These are phyloP conservation scores for Dynastes tityus DNA, from an alignment of 2,888 invertebrate species.

Conservation along the genomic window DNA sequence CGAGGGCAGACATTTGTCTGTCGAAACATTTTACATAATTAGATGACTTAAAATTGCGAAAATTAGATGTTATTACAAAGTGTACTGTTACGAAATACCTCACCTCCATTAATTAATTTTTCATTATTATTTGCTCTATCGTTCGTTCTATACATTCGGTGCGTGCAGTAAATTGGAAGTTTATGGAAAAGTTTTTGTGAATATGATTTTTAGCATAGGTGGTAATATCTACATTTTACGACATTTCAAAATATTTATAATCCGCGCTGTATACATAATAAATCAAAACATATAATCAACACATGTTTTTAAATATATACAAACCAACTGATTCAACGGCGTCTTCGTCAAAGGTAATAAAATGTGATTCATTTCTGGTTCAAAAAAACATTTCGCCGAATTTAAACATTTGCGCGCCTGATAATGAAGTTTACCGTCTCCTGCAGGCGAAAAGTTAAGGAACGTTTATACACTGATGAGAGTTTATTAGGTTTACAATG, in stretches of 20 bases:
- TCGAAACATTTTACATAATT: too few relatives aligned
- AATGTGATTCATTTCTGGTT: slow-evolving; percentile 36
- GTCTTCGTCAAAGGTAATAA: slow-evolving; percentile 18
- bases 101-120: too few relatives aligned
- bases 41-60: too few relatives aligned
- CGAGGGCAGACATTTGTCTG: too few relatives aligned
- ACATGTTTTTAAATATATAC: slow-evolving; percentile 2
- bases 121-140: too few relatives aligned
- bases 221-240: slow-evolving; percentile 13
- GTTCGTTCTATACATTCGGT: too few relatives aligned
- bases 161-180: too few relatives aligned
- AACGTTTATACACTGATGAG: slow-evolving; percentile 11
- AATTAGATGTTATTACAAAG: too few relatives aligned
- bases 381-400: slow-evolving; percentile 29
- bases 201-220: slow-evolving; percentile 6
- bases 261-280: slow-evolving; percentile 7
- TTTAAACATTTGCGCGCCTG: slow-evolving; percentile 4
- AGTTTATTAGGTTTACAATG: slow-evolving; percentile 32
- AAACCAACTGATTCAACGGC: slow-evolving; percentile 16
- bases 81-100: too few relatives aligned
- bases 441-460: background rate
- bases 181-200: background rate
- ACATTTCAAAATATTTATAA: slow-evolving; percentile 18
- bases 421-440: slow-evolving; percentile 3
- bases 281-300: slow-evolving; percentile 25